Conservation (phyloP, 2,113 vertebrate genomes). For the Paramisgurnus dabryanus region DNA sequence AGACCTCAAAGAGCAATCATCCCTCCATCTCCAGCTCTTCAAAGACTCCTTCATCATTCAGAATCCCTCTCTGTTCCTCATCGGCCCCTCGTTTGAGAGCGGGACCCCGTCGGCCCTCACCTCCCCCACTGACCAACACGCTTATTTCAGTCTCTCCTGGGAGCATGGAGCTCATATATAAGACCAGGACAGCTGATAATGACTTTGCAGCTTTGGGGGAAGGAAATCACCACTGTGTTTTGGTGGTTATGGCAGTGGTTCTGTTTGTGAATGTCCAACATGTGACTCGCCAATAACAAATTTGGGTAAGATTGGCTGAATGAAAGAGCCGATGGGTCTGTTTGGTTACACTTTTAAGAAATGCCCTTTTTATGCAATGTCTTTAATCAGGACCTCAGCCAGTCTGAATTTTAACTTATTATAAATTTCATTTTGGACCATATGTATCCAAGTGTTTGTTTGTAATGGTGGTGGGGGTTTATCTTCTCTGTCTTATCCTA, state of each 20-base stretch:
- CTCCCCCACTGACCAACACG: constrained; percentile 44
- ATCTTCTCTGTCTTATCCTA: constrained; percentile 3
- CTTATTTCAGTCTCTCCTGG: constrained; percentile 38
- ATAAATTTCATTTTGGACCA: too few relatives aligned
- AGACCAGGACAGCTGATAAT: constrained; percentile 55
- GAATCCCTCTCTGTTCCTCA: constrained; percentile 52
- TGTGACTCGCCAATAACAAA: too few relatives aligned
- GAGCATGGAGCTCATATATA: constrained; percentile 42
- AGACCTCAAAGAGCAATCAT: constrained; percentile 56
- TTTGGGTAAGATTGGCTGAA: background rate
- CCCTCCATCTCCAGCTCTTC: constrained; percentile 56
- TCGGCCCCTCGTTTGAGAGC: constrained; percentile 46
- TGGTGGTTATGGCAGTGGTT: background rate
- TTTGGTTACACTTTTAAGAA: background rate
- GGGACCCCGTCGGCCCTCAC: constrained; percentile 32
- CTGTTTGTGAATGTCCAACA: background rate
- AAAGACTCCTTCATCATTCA: constrained; percentile 56
- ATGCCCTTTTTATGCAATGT: too few relatives aligned
- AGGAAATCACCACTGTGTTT: constrained; percentile 1
- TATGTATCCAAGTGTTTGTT: background rate
- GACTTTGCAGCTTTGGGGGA: constrained; percentile 52
- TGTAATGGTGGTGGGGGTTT: background rate
- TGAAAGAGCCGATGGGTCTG: background rate
- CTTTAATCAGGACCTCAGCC: too few relatives aligned
- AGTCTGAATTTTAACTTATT: too few relatives aligned